Base-by-base conservation (phyloP, 2,113 vertebrate species). In the Pelobates fuscus region DNA sequence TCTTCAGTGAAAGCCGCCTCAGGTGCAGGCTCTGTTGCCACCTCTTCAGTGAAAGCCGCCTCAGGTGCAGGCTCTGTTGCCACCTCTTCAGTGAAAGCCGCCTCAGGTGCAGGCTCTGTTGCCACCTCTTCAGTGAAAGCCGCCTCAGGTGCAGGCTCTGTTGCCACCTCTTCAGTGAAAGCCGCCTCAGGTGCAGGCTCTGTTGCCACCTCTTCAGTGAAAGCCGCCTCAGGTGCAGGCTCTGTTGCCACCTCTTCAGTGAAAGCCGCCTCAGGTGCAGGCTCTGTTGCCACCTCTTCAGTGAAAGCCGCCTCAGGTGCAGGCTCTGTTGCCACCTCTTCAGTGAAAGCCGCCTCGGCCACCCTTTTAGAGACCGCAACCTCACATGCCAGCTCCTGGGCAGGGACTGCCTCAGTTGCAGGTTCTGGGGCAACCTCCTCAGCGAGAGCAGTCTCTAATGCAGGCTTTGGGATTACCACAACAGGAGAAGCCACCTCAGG, bases 401-500 rank as follows among this genome's bases (percentile, higher is more conserved):
- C n/a, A n/a, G n/a, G n/a, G n/a, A n/a, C n/a, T n/a, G 5, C 32
- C 32, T 37, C 32, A 37, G 5, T 37, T 5, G 32, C 5, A 6
- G 32, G 5, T 37, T 6, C 32, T 6, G 32, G 5, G 10, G 32
- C 32, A 5, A 29, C 30, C 66, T 23, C 8, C 32, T 65, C 58
- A 27, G 55, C 11, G 30, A 75, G 30, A 23, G 37, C 11, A 23
- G 66, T 14, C 17, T 59, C 65, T 0, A 4, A 5, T 14, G 76
- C 74, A 59, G 76, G 81, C 68, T n/a, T 65, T 5, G 78, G 67
- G 63, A 70, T 29, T 8, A 81, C 73, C 85, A 74, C 89, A 55
- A 88, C 75, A 15, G 89, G 88, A 59, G 87, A 79, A 60, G 83
- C 83, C 10, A n/a, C 82, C 80, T 60, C 85, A 82, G 79, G 89